These are phyloP conservation scores for Chaetoderma sp. DNA, from an alignment of 2,888 invertebrate species.

Conservation along the genomic window DNA sequence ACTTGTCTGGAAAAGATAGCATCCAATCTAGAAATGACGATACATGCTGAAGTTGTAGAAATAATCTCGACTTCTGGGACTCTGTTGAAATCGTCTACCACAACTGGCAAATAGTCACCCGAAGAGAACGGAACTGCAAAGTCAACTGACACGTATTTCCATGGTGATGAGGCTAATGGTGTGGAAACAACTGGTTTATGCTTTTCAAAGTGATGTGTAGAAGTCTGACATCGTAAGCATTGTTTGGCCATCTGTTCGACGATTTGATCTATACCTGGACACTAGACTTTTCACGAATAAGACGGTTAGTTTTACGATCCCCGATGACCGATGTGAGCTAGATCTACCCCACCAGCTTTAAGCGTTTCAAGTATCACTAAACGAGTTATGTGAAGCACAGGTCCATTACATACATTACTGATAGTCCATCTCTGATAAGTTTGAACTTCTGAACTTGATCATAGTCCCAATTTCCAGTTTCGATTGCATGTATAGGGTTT, in stretches of 20 bases:
- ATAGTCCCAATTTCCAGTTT: background rate
- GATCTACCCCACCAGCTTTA: constrained; percentile 17
- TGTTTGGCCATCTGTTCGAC: constrained; percentile 4
- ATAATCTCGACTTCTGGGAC: background rate
- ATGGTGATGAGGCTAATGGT: background rate
- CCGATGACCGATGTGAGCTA: constrained; percentile 34
- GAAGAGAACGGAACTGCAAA: background rate
- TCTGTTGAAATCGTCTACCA: constrained; percentile 10
- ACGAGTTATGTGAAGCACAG: too few relatives aligned
- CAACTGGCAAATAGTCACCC: background rate
- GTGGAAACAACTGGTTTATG: background rate
- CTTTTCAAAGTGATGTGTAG: background rate
- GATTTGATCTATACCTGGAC: constrained; percentile 22
- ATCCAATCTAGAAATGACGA: constrained; percentile 23
- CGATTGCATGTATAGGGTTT: background rate
- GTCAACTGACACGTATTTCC: background rate
- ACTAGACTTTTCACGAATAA: constrained; percentile 24
- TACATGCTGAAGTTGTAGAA: constrained; percentile 15
- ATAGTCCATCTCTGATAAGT: background rate
- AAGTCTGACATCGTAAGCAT: background rate
- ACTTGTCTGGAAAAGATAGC: constrained; percentile 2
- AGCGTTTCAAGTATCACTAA: too few relatives aligned
- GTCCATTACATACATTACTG: background rate
- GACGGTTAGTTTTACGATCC: constrained; percentile 5
- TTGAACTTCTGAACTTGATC: background rate